phyloP scores from a whole-genome alignment of 2,888 invertebrate genomes.

The Strigamia maritima region DNA sequence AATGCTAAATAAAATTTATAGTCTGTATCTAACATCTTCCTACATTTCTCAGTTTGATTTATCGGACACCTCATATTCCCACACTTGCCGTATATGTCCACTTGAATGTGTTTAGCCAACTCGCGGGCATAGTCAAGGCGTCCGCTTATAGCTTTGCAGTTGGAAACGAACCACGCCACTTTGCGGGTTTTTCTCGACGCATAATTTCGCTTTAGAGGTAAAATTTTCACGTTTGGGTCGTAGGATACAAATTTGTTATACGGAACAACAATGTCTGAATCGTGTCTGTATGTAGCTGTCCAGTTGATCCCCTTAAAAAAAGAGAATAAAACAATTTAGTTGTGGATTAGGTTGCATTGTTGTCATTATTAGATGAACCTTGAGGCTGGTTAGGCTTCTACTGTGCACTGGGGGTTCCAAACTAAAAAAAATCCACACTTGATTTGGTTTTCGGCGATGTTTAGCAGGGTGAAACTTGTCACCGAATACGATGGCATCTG shows the following conservation, averaged over 20 bases:
- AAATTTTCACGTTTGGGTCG: constrained; percentile 66
- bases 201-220: constrained; percentile 64
- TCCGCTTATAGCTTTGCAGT: constrained; percentile 89
- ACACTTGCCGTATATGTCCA: constrained; percentile 89
- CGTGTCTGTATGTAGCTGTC: constrained; percentile 92
- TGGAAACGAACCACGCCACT: constrained; percentile 96
- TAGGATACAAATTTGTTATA: constrained; percentile 92
- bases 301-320: constrained; percentile 74
- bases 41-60: constrained; percentile 71
- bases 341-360: no score
- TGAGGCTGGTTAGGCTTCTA: constrained; percentile 68
- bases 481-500: constrained; percentile 85
- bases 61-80: constrained; percentile 81
- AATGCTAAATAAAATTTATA: constrained; percentile 97
- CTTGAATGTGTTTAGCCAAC: constrained; percentile 77
- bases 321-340: background rate
- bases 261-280: constrained; percentile 93
- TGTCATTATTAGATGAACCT: constrained; percentile 49
- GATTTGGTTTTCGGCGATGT: constrained; percentile 47
- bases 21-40: constrained; percentile 82
- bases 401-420: constrained; percentile 96
- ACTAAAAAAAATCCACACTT: constrained; percentile 80
- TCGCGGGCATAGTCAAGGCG: constrained; percentile 82
- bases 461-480: constrained; percentile 55
- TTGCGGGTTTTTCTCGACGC: constrained; percentile 84